Evolutionary conservation across 1,140 invertebrate genomes (phyloP), one percentile per base, ranked within the genome.

Genomic region (Trichonephila clavipes): DNA sequence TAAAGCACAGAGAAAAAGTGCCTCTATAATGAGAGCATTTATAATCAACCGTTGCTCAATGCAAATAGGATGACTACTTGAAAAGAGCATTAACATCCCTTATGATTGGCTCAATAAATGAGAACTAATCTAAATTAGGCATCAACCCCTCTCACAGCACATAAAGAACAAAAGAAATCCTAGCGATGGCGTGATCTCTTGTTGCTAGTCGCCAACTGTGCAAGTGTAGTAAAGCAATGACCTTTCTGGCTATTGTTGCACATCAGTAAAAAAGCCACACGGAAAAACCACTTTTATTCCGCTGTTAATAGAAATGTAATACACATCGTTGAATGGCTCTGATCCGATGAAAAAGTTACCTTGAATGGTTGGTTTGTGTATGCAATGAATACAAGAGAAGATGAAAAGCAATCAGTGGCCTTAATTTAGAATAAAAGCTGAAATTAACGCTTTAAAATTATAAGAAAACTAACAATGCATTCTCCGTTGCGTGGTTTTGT

Each of bases 171-270:
- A 18, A 51, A 51, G 51, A 64, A 64, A 77, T 40, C 34, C 28
- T 7, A 18, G 4, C 14, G 28, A 77, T 77, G 72, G 34, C 72
- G 72, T 77, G 24, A 77, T 18, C 14, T 5, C 72, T 18, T 34
- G 6, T 34, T 34, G 34, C 72, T 14, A 77, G 72, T 77, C 72
- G 34, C 16, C 72, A 77, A 34, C 72, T 77, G 72, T 19, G 18
- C 28, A 34, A 19, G 72, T 16, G 24, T 28, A 1, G 28, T 77
- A 34, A 77, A 34, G 28, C 72, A 77, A 34, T 77, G 72, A 77
- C 72, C 72, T 77, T 77, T 77, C 72, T 40, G 72, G 72, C 28
- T 77, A 77, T 77, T 77, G 72, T 77, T 77, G 72, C 28, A 77
- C 16, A 24, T 77, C 28, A 34, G 28, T 28, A 40, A 40, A 34